Percentiles rank a stretch among this genome's conserved stretches.
Evolutionary conservation across 2,113 vertebrate genomes (phyloP).

Genomic region (Puntigrus tetrazona): DNA sequence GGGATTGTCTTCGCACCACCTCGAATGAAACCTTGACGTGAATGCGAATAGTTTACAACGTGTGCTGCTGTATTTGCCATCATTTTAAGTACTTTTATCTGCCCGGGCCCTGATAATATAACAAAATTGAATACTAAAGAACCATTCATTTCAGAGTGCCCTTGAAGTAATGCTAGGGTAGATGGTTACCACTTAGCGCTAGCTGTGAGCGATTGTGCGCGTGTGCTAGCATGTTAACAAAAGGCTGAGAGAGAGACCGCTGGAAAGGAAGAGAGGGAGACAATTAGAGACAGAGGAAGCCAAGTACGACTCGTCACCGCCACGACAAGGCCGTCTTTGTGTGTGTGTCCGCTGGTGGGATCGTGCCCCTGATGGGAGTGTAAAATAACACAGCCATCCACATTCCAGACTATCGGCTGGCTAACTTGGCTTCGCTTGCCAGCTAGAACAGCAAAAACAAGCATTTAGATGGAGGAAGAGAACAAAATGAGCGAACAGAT

Average conservation of each 20-base stretch:
- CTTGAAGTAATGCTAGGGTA: constrained; percentile 33
- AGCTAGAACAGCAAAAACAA: constrained; percentile 4
- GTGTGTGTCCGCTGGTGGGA: constrained; percentile 21
- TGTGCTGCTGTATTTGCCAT: not conserved
- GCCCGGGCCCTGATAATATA: not conserved
- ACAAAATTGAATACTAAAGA: constrained; percentile 9
- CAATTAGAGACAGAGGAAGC: constrained; percentile 30
- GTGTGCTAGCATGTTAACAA: constrained; percentile 38
- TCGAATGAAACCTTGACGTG: not conserved
- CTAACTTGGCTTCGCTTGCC: constrained; percentile 5
- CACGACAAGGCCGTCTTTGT: constrained; percentile 51
- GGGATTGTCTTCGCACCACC: not conserved
- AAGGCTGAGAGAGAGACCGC: constrained; percentile 48
- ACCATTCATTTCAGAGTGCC: not conserved
- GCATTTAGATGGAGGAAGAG: not conserved
- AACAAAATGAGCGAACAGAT: constrained; percentile 1
- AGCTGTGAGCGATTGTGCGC: not conserved
- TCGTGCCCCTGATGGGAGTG: constrained; percentile 32
- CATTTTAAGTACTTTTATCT: constrained; percentile 1
- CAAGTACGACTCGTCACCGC: constrained; percentile 26
- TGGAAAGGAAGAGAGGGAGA: not conserved
- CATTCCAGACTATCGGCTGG: constrained; percentile 14
- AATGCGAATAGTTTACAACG: not conserved
- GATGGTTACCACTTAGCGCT: constrained; percentile 23
- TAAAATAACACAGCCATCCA: constrained; percentile 32